Evolutionary conservation across 2,888 invertebrate species (phyloP).

Genomic region (Stenoptilia bipunctidactyla): DNA sequence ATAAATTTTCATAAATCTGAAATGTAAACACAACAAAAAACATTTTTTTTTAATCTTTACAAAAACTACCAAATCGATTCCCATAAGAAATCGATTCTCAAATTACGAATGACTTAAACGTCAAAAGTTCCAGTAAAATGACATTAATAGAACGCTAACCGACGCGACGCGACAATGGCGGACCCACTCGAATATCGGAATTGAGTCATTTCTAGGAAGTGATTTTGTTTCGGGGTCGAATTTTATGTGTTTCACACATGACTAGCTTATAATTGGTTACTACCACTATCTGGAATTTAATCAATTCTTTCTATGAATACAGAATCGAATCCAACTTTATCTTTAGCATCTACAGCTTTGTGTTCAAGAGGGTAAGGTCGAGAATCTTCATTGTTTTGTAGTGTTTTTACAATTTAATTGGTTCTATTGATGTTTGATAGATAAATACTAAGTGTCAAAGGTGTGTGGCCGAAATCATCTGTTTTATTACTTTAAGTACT

Average conservation of each 20-base stretch:
- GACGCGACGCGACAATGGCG: slow-evolving; percentile 23
- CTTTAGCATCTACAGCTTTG: slow-evolving; percentile 15
- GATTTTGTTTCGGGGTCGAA: slow-evolving; percentile 20
- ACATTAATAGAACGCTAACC: no score
- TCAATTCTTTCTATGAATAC: slow-evolving; percentile 6
- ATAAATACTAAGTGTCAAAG: slow-evolving; percentile 25
- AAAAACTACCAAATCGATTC: no score
- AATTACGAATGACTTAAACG: no score
- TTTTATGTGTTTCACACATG: slow-evolving; percentile 40
- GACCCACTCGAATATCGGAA: slow-evolving; percentile 6
- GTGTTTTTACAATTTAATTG: slow-evolving; percentile 7
- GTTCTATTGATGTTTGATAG: slow-evolving; percentile 17
- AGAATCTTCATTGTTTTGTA: slow-evolving; percentile 2
- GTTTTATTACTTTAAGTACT: slow-evolving; percentile 2
- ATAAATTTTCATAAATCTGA: no score
- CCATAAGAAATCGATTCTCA: no score
- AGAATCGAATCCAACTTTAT: slow-evolving; percentile 1
- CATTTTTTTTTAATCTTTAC: no score
- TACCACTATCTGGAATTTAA: slow-evolving; percentile 13
- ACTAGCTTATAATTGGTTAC: slow-evolving; percentile 37
- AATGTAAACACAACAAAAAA: no score
- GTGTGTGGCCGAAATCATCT: slow-evolving; percentile 31
- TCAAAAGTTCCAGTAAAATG: no score
- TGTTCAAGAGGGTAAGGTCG: slow-evolving; percentile 6
- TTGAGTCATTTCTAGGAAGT: slow-evolving; percentile 29